Evolutionary conservation across 2,797 vertebrate genomes (phyloP).

Genomic region (Sarcoramphus papa): DNA sequence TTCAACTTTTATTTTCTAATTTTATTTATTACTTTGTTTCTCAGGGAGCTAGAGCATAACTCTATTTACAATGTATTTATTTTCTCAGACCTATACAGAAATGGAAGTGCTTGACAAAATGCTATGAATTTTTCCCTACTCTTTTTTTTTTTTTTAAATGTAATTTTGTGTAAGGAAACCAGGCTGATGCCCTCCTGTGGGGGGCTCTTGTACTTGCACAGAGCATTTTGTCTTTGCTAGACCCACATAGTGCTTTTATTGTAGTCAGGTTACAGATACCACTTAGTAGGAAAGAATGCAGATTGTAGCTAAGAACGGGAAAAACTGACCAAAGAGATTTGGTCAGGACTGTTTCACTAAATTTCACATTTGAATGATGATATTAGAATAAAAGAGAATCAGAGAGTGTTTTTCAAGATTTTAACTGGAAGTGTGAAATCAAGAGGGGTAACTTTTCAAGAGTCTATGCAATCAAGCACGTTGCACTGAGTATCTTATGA

Average conservation of each 20-base stretch:
- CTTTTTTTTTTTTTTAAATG: background rate
- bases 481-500: background rate
- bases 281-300: background rate
- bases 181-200: background rate
- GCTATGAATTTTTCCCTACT: background rate
- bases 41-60: background rate
- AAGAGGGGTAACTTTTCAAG: background rate
- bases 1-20: background rate
- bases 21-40: background rate
- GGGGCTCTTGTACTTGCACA: background rate
- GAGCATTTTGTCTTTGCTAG: background rate
- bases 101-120: background rate
- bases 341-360: background rate
- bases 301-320: background rate
- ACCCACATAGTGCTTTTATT: background rate
- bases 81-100: background rate
- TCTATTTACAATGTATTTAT: background rate
- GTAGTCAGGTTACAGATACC: background rate
- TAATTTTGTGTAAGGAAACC: background rate
- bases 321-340: background rate
- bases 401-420: background rate
- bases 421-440: background rate
- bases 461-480: background rate
- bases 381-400: background rate
- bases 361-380: background rate